Evolutionary conservation across 2,113 vertebrate genomes (phyloP).

Genomic region (Psephotus haematonotus): DNA sequence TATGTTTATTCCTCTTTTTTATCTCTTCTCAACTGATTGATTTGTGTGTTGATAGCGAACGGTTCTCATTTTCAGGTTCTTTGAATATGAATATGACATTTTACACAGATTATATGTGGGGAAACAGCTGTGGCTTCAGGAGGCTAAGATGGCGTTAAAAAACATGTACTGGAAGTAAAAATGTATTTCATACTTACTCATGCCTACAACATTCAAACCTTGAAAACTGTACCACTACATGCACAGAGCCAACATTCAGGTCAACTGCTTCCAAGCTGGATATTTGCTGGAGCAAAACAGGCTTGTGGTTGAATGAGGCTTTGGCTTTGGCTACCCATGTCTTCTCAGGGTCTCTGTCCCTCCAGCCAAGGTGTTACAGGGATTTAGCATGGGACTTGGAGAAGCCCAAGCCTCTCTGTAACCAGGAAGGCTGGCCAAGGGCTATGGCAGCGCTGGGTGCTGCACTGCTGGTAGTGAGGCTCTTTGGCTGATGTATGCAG

Average conservation of each 20-base stretch:
- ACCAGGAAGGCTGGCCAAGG: not conserved
- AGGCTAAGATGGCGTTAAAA: not conserved
- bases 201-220: not conserved
- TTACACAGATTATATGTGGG: not conserved
- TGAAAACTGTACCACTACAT: not conserved
- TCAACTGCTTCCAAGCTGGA: not conserved
- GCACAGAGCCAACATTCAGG: not conserved
- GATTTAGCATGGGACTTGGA: not conserved
- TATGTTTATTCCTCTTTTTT: not conserved
- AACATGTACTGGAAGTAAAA: not conserved
- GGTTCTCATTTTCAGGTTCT: not conserved
- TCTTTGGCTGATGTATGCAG: accelerated
- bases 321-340: not conserved
- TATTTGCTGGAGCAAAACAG: not conserved
- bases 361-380: not conserved
- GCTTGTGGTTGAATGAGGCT: not conserved
- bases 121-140: not conserved
- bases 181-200: not conserved
- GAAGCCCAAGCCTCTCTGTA: not conserved
- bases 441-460: not conserved
- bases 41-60: not conserved
- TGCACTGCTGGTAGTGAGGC: not conserved
- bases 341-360: not conserved
- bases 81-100: not conserved
- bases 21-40: not conserved